A percentile compares a stretch with the other conserved stretches of the same genome.
Evolutionary conservation across 2,888 invertebrate genomes (phyloP).

Genomic region (Meandrusa payeni): DNA sequence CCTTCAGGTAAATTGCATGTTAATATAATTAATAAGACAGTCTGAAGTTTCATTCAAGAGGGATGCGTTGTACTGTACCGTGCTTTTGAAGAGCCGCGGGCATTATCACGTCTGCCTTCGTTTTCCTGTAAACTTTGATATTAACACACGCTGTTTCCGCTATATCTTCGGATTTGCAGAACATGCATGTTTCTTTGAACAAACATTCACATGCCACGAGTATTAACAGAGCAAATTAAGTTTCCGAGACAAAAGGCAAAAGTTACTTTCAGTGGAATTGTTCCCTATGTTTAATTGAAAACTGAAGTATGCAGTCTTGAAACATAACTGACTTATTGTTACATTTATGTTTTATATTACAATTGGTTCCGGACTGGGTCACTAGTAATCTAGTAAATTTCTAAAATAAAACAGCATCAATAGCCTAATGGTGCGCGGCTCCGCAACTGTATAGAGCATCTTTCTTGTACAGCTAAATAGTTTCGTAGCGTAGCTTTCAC

Average conservation of each 20-base stretch:
- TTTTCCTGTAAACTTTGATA: slow-evolving; percentile 29
- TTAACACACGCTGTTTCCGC: slow-evolving; percentile 12
- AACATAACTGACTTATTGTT: slow-evolving; percentile 4
- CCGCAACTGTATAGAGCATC: too few relatives aligned
- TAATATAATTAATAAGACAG: slow-evolving; percentile 51
- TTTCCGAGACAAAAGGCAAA: slow-evolving; percentile 6
- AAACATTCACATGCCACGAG: slow-evolving; percentile 12
- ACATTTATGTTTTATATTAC: slow-evolving; percentile 1
- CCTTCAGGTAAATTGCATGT: slow-evolving; percentile 42
- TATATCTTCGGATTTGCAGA: slow-evolving; percentile 2
- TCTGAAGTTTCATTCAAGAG: slow-evolving; percentile 41
- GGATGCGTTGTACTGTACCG: slow-evolving; percentile 6
- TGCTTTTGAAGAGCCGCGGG: slow-evolving; percentile 47
- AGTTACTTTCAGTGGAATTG: slow-evolving; percentile 7
- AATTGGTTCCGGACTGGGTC: too few relatives aligned
- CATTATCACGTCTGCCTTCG: slow-evolving; percentile 34
- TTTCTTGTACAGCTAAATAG: too few relatives aligned
- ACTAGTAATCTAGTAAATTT: too few relatives aligned
- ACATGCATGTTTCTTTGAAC: slow-evolving; percentile 1
- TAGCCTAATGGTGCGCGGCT: too few relatives aligned
- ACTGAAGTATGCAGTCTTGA: slow-evolving; percentile 5
- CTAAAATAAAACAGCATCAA: too few relatives aligned
- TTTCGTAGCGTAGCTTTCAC: too few relatives aligned
- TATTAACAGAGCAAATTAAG: slow-evolving; percentile 18
- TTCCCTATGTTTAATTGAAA: slow-evolving; percentile 11